A percentile compares a stretch with the other conserved stretches of the same genome.
Conservation (phyloP, 2,113 vertebrate genomes). For the Crotophaga sulcirostris region DNA sequence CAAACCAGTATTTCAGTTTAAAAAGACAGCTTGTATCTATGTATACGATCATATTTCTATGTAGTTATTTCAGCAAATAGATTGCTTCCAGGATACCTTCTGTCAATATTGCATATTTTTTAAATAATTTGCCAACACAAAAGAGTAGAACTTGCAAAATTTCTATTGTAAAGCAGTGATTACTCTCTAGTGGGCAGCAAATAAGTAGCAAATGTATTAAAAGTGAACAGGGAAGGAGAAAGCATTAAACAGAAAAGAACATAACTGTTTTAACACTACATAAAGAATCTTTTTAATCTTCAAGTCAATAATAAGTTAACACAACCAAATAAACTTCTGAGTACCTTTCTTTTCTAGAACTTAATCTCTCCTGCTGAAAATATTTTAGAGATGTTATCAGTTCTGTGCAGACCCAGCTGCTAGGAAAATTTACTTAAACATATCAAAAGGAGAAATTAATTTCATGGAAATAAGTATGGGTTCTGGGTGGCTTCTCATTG, state of each 20-base stretch:
- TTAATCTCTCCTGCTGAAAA: slow-evolving; percentile 63
- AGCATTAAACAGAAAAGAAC: slow-evolving; percentile 63
- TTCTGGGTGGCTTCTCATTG: slow-evolving; percentile 65
- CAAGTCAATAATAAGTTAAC: slow-evolving; percentile 70
- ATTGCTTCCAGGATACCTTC: not conserved
- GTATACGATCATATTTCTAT: not conserved
- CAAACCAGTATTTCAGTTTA: not conserved
- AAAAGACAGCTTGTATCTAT: not conserved
- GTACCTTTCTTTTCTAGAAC: slow-evolving; percentile 61
- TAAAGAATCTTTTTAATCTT: slow-evolving; percentile 68
- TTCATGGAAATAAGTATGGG: slow-evolving; percentile 48
- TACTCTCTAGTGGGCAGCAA: not conserved
- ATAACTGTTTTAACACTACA: slow-evolving; percentile 57
- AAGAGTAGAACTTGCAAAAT: not conserved
- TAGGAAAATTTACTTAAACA: slow-evolving; percentile 55
- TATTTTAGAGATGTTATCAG: slow-evolving; percentile 68
- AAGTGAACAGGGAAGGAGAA: not conserved
- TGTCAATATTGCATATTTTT: not conserved
- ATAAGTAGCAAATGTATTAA: not conserved
- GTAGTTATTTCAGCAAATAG: slow-evolving; percentile 4
- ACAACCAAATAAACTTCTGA: slow-evolving; percentile 70
- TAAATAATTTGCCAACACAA: slow-evolving; percentile 13
- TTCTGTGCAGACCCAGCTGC: slow-evolving; percentile 63
- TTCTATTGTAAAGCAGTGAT: not conserved
- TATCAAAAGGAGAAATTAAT: slow-evolving; percentile 47